Evolutionary conservation across 2,888 invertebrate species (phyloP).

Genomic region (Alentia gelatinosa): DNA sequence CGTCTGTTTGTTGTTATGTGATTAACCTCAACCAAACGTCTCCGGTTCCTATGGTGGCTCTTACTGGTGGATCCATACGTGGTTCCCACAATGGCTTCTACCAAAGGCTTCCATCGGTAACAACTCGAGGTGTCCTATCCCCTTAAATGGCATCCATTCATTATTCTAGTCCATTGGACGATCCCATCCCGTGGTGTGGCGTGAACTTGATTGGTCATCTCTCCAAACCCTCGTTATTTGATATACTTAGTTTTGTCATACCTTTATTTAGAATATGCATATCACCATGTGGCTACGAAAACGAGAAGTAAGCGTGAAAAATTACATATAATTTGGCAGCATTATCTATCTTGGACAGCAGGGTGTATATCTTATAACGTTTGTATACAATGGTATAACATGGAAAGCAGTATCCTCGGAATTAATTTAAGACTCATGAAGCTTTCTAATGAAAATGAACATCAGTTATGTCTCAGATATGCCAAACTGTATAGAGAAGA

Average conservation of each 20-base stretch:
- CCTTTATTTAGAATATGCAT: background rate
- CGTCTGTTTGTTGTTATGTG: background rate
- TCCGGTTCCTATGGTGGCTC: background rate
- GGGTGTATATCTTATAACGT: no score
- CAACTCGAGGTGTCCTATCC: background rate
- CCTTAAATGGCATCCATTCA: background rate
- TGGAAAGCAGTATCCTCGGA: no score
- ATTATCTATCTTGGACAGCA: no score
- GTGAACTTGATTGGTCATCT: background rate
- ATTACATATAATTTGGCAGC: no score
- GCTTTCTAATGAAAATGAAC: no score
- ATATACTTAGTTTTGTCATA: background rate
- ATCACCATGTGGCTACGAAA: background rate
- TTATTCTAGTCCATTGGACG: background rate
- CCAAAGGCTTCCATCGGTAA: constrained; percentile 5
- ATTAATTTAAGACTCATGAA: no score
- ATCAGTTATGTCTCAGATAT: no score
- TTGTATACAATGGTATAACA: no score
- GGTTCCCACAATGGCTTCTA: constrained; percentile 23
- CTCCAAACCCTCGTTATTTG: background rate
- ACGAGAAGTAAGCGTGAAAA: no score
- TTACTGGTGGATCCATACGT: background rate
- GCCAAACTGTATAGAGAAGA: no score
- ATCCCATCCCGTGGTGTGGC: background rate
- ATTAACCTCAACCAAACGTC: background rate